Evolutionary conservation across 1,140 invertebrate species (phyloP).

Genomic region (Hermetia illucens): DNA sequence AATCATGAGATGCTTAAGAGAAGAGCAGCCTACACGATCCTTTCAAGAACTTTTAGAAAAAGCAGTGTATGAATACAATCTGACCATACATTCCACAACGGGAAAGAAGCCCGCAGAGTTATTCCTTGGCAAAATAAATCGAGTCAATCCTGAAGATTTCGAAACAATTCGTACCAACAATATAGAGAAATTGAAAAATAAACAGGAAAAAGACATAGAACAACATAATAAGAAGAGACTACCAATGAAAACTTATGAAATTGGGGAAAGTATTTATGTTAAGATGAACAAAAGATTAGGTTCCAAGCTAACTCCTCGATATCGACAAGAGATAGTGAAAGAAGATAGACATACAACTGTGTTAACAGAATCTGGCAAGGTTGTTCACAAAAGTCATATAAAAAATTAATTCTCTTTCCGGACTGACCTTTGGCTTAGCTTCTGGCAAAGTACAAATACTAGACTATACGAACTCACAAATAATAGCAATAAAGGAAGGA

Average conservation of each 20-base stretch:
- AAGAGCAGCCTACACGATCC: conserved; percentile 1
- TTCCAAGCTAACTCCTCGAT: no score
- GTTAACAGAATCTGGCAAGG: no score
- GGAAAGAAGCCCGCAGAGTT: conserved; percentile 5
- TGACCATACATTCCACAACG: conserved; percentile 6
- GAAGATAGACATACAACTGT: no score
- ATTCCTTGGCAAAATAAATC: conserved; percentile 2
- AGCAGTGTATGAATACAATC: conserved; percentile 8
- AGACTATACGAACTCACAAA: no score
- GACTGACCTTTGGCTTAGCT: no score
- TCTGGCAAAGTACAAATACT: no score
- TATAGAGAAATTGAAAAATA: conserved; percentile 1
- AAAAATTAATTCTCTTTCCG: no score
- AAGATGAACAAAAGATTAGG: conserved; percentile 6
- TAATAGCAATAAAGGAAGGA: no score
- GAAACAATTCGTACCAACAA: conserved; percentile 1
- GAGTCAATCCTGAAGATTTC: background rate
- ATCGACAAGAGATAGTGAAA: no score
- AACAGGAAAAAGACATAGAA: conserved; percentile 4
- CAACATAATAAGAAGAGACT: conserved; percentile 4
- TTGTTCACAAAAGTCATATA: no score
- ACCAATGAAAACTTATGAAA: background rate
- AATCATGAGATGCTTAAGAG: conserved; percentile 7
- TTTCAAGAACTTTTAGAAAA: conserved; percentile 5
- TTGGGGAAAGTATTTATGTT: conserved; percentile 5